Percentiles rank a stretch among this genome's conserved stretches.
Evolutionary conservation across 2,888 invertebrate genomes (phyloP).

Genomic region (Stenodema calcarata): DNA sequence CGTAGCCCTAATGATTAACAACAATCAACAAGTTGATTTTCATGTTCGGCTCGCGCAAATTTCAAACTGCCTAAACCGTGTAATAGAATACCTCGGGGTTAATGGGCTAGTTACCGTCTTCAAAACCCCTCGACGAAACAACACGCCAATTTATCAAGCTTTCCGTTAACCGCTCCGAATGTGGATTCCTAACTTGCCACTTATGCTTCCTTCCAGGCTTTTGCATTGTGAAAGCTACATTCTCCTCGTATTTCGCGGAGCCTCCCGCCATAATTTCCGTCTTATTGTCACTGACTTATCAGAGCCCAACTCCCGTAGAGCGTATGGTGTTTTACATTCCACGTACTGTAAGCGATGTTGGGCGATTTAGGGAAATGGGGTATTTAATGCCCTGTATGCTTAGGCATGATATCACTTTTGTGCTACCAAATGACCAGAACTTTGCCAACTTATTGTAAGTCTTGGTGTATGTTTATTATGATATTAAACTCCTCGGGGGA

Average conservation of each 20-base stretch:
- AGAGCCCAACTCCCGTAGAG: neutral
- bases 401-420: too few relatives aligned
- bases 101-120: neutral
- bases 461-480: too few relatives aligned
- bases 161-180: neutral
- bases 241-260: neutral
- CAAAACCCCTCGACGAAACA: neutral
- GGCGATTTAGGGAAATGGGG: too few relatives aligned
- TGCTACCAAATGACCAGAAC: too few relatives aligned
- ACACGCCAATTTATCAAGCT: neutral
- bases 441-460: too few relatives aligned
- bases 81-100: neutral
- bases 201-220: neutral
- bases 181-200: neutral
- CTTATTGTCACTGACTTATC: neutral
- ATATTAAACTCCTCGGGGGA: too few relatives aligned
- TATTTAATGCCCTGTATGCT: too few relatives aligned
- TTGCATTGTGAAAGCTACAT: neutral
- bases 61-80: neutral
- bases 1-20: too few relatives aligned
- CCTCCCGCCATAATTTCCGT: neutral
- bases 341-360: too few relatives aligned
- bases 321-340: too few relatives aligned
- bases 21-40: too few relatives aligned
- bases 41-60: neutral